Percentiles rank a stretch among this genome's conserved stretches.
These are phyloP conservation scores for Allolobophora icterica DNA, from an alignment of 2,888 invertebrate genomes.

Conservation along the genomic window DNA sequence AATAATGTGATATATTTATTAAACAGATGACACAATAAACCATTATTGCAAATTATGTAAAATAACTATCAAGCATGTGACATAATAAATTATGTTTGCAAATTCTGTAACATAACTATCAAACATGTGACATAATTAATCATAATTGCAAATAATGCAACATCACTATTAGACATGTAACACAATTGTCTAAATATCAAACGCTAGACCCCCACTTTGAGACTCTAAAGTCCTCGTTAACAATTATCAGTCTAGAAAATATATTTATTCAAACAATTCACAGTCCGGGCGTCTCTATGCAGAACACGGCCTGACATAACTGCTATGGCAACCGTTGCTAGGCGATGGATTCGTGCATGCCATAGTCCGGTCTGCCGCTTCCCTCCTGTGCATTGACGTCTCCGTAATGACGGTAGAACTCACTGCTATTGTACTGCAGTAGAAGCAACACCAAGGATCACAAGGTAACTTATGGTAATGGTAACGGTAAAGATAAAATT, in stretches of 20 bases:
- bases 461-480: neutral
- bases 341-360: conserved; percentile 6
- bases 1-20: no score
- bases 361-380: neutral
- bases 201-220: no score
- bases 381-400: conserved; percentile 33
- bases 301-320: neutral
- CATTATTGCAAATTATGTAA: neutral
- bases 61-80: neutral
- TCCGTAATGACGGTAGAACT: conserved; percentile 48
- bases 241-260: conserved; percentile 1
- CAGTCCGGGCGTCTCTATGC: neutral
- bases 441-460: neutral
- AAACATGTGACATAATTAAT: neutral
- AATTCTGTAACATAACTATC: no score
- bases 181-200: neutral
- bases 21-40: neutral
- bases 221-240: no score
- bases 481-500: neutral
- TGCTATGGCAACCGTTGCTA: conserved; percentile 18
- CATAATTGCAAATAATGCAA: neutral
- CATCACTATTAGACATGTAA: neutral
- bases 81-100: no score
- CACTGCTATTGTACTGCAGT: conserved; percentile 48
- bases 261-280: neutral